Conservation (phyloP, 2,888 invertebrate genomes). For the Brachyptera risi region DNA sequence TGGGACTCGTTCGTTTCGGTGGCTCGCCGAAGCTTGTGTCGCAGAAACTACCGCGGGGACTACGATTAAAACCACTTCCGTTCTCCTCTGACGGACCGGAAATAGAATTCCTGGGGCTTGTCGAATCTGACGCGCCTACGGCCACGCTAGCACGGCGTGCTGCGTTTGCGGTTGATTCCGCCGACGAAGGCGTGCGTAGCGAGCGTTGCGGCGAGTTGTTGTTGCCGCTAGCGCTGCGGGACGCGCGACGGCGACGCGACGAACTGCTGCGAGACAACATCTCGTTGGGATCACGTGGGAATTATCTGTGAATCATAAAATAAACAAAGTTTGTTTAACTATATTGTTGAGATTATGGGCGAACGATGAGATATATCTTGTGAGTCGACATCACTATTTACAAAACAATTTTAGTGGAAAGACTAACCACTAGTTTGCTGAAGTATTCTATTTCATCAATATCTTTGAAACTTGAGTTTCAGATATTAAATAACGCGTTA, state of each 20-base stretch:
- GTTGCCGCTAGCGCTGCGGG: constrained; percentile 53
- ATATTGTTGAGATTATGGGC: too few relatives aligned
- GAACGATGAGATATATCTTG: too few relatives aligned
- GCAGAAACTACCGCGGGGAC: constrained; percentile 43
- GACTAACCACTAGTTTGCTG: too few relatives aligned
- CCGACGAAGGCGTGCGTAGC: constrained; percentile 46
- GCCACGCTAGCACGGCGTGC: constrained; percentile 38
- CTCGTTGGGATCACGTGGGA: too few relatives aligned
- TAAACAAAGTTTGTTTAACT: too few relatives aligned
- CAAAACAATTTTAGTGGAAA: too few relatives aligned
- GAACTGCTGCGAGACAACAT: constrained; percentile 68
- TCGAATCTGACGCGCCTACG: constrained; percentile 30
- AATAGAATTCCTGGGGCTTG: background rate
- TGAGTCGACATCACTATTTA: too few relatives aligned
- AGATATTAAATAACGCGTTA: too few relatives aligned
- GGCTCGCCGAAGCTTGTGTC: too few relatives aligned
- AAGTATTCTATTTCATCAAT: too few relatives aligned
- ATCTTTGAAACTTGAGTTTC: too few relatives aligned
- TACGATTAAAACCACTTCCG: constrained; percentile 31
- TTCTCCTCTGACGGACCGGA: constrained; percentile 45
- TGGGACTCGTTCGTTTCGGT: background rate
- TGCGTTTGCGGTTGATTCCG: constrained; percentile 43
- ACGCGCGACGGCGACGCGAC: constrained; percentile 61
- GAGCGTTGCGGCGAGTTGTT: constrained; percentile 56
- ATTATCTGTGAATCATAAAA: too few relatives aligned